Conservation (phyloP, 1,140 invertebrate species). For the Caenorhabditis tropicalis region DNA sequence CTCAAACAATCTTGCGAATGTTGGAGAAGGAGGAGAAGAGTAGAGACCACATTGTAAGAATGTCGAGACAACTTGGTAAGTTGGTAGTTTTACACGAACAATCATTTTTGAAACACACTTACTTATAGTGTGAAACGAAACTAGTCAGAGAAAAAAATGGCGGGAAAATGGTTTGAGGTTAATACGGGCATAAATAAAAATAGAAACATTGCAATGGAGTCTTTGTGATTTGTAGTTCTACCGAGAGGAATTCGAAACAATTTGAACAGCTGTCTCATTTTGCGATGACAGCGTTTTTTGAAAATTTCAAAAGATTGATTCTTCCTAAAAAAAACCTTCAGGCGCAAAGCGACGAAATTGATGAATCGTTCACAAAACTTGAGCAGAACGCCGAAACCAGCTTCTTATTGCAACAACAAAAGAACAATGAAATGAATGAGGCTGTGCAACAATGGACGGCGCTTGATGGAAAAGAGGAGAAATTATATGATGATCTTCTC, state of each 20-base stretch:
- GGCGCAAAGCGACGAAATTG: neutral
- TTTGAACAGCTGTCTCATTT: neutral
- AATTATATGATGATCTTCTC: neutral
- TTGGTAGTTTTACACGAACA: neutral
- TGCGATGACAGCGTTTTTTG: neutral
- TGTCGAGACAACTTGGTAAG: neutral
- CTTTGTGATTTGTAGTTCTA: neutral
- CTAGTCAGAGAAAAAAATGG: neutral
- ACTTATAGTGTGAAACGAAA: neutral
- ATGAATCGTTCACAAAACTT: neutral
- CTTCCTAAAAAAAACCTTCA: neutral
- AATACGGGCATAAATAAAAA: neutral
- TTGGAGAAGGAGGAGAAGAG: neutral
- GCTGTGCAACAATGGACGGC: conserved; percentile 15
- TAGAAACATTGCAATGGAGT: neutral
- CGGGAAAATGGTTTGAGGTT: neutral
- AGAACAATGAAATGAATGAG: conserved; percentile 41
- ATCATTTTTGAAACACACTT: conserved; percentile 1
- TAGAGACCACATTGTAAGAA: neutral
- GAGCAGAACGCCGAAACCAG: conserved; percentile 29
- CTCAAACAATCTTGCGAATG: neutral
- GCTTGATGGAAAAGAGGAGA: conserved; percentile 25
- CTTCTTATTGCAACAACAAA: conserved; percentile 41
- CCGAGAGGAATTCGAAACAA: neutral
- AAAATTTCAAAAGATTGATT: neutral